Evolutionary conservation across 2,113 vertebrate species (phyloP).

Genomic region (Lasiurus cinereus): DNA sequence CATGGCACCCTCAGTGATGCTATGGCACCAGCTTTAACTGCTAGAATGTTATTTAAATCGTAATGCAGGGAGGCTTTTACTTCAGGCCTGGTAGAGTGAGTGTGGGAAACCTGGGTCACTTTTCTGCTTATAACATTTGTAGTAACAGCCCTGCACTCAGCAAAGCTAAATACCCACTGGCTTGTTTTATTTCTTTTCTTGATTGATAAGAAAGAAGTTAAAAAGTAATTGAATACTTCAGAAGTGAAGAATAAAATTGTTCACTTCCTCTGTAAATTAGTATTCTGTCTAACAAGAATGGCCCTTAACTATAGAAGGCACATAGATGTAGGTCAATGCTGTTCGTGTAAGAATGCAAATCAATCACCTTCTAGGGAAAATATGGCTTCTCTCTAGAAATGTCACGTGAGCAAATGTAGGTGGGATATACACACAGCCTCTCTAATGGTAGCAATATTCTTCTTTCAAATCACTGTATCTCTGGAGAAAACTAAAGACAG

Average conservation of each 20-base stretch:
- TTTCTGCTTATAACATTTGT: conserved; percentile 40
- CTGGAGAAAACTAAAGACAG: not conserved
- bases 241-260: not conserved
- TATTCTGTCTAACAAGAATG: not conserved
- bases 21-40: conserved; percentile 6
- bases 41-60: conserved; percentile 56
- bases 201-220: not conserved
- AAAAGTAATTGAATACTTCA: not conserved
- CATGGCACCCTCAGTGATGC: not conserved
- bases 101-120: not conserved
- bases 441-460: not conserved
- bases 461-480: not conserved
- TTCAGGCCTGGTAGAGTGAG: not conserved
- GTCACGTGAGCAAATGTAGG: not conserved
- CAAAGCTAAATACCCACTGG: not conserved
- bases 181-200: not conserved
- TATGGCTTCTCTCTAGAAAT: rapidly evolving
- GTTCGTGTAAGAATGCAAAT: not conserved
- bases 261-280: not conserved
- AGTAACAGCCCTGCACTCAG: not conserved
- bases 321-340: not conserved
- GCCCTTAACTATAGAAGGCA: not conserved
- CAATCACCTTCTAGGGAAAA: not conserved
- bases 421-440: not conserved
- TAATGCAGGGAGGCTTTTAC: not conserved